Base-by-base conservation (phyloP, 64 coral and sea anemone species). In the Anthopleura sola region DNA sequence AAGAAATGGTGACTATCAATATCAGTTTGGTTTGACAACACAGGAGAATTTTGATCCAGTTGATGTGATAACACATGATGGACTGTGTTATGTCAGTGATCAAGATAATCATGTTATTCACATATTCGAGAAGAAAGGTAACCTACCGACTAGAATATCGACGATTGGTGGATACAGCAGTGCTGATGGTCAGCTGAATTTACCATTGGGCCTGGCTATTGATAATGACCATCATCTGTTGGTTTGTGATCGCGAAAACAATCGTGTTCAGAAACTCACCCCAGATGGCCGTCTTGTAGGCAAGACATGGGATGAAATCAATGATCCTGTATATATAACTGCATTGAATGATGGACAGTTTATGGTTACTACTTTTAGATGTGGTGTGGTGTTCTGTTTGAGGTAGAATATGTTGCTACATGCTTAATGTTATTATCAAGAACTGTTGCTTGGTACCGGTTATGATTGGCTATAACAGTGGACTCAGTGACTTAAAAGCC, bases 1-100 rank as follows among this genome's bases (percentile, higher is more conserved):
- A 54, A 80, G 20, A 14, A 36, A 62, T 20, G 71, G 50, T 66
- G 2, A 24, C 11, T 26, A 60, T 36, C 11, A 60, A 26, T 60
- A 79, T 24, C 51, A 60, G 34, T 80, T 88, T 55, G 50, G 83
- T 37, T 40, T 51, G 36, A 58, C 36, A 14, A 76, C 36, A 14
- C 36, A 81, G 21, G 58, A 51, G 38, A 83, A 75, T 24, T 38
- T 62, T 78, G 28, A 71, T n/a, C 83, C 83, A 40, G 12, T 46
- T 28, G 24, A 26, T 37, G 62, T 69, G 23, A 20, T 90, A 14
- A 78, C 75, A 33, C 57, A 49, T 55, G 13, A 60, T 40, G 37
- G 40, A 4, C 32, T 16, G 74, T 90, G 80, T 26, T 78, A 85
- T 15, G 83, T 90, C 13, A 48, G 68, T 78, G 83, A 90, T 83